Base-by-base conservation (phyloP, 2,113 vertebrate genomes). In the Corynorhinus townsendii region DNA sequence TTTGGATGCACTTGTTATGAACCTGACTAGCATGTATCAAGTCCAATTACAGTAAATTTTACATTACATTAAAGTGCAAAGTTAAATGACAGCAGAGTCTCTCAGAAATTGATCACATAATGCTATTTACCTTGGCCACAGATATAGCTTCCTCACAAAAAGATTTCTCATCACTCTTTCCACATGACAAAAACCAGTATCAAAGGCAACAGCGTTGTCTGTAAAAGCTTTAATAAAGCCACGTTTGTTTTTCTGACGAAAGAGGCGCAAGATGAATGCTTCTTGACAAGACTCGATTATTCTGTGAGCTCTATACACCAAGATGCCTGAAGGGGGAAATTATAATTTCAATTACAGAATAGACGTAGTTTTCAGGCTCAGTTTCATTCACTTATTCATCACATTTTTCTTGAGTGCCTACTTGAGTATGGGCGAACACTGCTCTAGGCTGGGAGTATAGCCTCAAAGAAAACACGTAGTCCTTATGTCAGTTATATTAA, bases 201-300 rank as follows among this genome's bases (percentile, higher is more conserved):
- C 99, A 97, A 99, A 99, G 52, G 99, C 98, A 0, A 99, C 98
- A 1, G 99, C 99, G n/a, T 99, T 99, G 97, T 99, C 99, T 16
- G 99, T 99, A 97, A 99, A 99, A 88, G 99, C 99, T 97, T 99
- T 99, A 88, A 99, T 99, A 97, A 99, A 99, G 47, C 99, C 99
- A 0, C 98, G 98, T 96, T 99, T 99, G 97, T 99, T 99, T 98
- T 99, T 99, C 98, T 99, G 99, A 73, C 99, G 98, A 96, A 99
- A 99, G 80, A 99, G 99, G 16, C 99, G 98, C 77, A 99, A 97
- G 98, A 99, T 99, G 97, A 99, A 99, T 0, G 99, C 99, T 97
- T 99, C 99, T 90, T 99, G 99, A 97, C 99, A 99, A 1, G 99
- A 99, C 93, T 99, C 99, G 0, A 99, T 99, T 87, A 99, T 99